Percentiles rank a stretch among this genome's conserved stretches.
Evolutionary conservation across 2,888 invertebrate genomes (phyloP).

Genomic region (Tipula unca): DNA sequence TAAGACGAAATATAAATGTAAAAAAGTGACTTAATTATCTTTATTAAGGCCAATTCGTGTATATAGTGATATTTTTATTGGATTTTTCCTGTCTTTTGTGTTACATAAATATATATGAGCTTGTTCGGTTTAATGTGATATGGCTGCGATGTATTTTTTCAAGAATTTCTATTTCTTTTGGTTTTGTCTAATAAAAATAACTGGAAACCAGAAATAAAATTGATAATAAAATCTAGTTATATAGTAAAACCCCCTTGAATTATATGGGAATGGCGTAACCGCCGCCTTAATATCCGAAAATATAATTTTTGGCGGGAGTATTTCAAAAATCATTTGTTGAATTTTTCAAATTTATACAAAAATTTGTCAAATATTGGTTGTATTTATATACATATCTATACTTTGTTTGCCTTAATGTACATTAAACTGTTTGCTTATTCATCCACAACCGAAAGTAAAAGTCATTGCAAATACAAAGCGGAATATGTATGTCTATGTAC

Average conservation of each 20-base stretch:
- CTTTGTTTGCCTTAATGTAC: neutral
- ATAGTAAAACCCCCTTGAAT: neutral
- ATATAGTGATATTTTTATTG: neutral
- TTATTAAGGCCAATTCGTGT: neutral
- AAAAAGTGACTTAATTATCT: neutral
- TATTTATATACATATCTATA: neutral
- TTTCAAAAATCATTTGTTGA: neutral
- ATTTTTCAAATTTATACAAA: neutral
- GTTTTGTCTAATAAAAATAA: neutral
- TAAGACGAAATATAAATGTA: too few relatives aligned
- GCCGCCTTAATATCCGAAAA: neutral
- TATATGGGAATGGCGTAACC: neutral
- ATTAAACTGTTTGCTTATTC: neutral
- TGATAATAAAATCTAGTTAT: conserved; percentile 14
- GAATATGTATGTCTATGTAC: neutral
- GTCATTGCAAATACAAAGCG: neutral
- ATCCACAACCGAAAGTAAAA: neutral
- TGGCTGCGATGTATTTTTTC: neutral
- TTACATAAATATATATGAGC: neutral
- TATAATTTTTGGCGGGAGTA: neutral
- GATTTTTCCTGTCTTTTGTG: neutral
- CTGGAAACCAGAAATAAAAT: neutral
- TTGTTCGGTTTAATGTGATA: neutral
- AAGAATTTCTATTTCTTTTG: neutral
- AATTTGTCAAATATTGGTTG: neutral